These are phyloP conservation scores for Lota lota DNA, from an alignment of 2,113 vertebrate species.

Conservation along the genomic window DNA sequence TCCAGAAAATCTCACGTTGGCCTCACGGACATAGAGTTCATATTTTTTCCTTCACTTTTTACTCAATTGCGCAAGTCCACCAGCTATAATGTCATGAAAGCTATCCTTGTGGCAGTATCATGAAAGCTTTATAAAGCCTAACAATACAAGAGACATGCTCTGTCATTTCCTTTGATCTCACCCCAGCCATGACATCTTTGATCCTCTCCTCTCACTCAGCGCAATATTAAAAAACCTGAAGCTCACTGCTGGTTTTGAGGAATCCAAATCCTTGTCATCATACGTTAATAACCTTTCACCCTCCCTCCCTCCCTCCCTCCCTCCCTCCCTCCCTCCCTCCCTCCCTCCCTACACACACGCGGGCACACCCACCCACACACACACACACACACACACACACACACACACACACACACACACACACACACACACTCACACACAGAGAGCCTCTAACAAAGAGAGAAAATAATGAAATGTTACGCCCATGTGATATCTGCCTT, in stretches of 20 bases:
- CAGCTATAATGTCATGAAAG: slow-evolving; percentile 26
- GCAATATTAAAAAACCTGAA: slow-evolving; percentile 56
- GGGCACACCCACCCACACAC: too few relatives aligned
- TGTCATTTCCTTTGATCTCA: slow-evolving; percentile 54
- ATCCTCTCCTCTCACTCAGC: slow-evolving; percentile 52
- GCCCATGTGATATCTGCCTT: slow-evolving; percentile 47
- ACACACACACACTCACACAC: slow-evolving; percentile 21
- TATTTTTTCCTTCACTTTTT: neutral
- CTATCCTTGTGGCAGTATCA: slow-evolving; percentile 34
- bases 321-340: too few relatives aligned
- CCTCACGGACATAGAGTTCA: slow-evolving; percentile 5
- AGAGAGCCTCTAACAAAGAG: slow-evolving; percentile 13
- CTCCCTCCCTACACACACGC: too few relatives aligned
- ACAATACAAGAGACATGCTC: slow-evolving; percentile 45
- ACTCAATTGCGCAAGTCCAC: slow-evolving; percentile 19
- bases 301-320: neutral
- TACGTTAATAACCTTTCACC: slow-evolving; percentile 50
- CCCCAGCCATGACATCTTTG: slow-evolving; percentile 49
- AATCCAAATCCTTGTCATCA: slow-evolving; percentile 56
- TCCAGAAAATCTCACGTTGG: slow-evolving; percentile 6
- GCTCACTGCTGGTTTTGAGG: slow-evolving; percentile 44
- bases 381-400: slow-evolving; percentile 19
- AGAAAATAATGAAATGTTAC: slow-evolving; percentile 55
- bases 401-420: slow-evolving; percentile 37
- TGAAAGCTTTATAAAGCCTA: slow-evolving; percentile 49